Percentiles rank a stretch among this genome's conserved stretches.
Conservation (phyloP, 2,888 invertebrate genomes). For the Neoascia interrupta region DNA sequence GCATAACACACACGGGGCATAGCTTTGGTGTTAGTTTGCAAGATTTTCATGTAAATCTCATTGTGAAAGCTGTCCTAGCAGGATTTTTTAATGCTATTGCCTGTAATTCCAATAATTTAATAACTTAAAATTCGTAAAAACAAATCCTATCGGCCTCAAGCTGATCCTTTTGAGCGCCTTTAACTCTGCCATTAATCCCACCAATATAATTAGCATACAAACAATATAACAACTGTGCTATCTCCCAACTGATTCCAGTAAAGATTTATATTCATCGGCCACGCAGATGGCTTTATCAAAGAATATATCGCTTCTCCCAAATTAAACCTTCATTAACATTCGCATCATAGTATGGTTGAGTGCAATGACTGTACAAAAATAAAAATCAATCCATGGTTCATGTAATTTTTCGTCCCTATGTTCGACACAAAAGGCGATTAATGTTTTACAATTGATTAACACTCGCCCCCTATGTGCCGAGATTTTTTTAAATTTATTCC, state of each 20-base stretch:
- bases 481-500: constrained; percentile 9
- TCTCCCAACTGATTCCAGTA: constrained; percentile 31
- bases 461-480: not conserved
- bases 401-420: constrained; percentile 27
- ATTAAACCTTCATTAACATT: constrained; percentile 7
- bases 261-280: constrained; percentile 22
- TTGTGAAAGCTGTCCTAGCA: too few species aligned
- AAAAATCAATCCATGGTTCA: constrained; percentile 4
- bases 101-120: too few species aligned
- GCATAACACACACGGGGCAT: too few species aligned
- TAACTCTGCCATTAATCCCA: too few species aligned
- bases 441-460: constrained; percentile 66
- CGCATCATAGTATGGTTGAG: constrained; percentile 11
- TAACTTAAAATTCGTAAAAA: too few species aligned
- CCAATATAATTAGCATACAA: constrained; percentile 25
- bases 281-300: constrained; percentile 7
- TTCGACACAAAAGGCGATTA: constrained; percentile 58
- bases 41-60: too few species aligned
- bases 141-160: too few species aligned
- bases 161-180: too few species aligned
- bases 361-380: constrained; percentile 18
- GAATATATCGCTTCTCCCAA: not conserved
- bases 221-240: not conserved
- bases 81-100: too few species aligned
- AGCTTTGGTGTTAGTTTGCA: too few species aligned